Evolutionary conservation across 2,888 invertebrate species (phyloP).

Genomic region (Oxycera nigricornis): DNA sequence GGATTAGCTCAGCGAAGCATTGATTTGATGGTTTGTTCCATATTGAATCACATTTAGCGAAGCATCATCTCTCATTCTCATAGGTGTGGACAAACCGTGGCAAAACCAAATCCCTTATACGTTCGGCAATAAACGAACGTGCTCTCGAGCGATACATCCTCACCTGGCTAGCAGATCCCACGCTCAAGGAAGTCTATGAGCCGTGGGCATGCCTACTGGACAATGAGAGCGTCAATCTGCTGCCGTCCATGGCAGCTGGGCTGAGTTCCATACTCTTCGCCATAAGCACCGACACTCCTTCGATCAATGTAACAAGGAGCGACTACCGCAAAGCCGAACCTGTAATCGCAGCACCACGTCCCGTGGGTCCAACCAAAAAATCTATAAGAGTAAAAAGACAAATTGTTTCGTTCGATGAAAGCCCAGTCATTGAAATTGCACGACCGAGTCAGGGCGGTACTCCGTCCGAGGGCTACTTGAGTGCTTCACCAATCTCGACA

Average conservation of each 20-base stretch:
- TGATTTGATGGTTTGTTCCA: too few relatives aligned
- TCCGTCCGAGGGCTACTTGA: background rate
- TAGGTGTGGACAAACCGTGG: slow-evolving; percentile 72
- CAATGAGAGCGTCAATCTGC: slow-evolving; percentile 76
- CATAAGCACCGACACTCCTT: slow-evolving; percentile 85
- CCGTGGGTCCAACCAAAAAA: slow-evolving; percentile 64
- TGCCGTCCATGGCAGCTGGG: slow-evolving; percentile 87
- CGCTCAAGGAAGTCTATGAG: slow-evolving; percentile 79
- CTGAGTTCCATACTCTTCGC: slow-evolving; percentile 92
- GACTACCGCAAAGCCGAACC: slow-evolving; percentile 64
- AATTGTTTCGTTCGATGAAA: slow-evolving; percentile 53
- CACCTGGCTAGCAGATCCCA: slow-evolving; percentile 73
- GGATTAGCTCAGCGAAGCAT: too few relatives aligned
- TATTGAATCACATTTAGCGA: background rate
- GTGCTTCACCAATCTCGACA: slow-evolving; percentile 30
- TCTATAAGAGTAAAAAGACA: slow-evolving; percentile 54
- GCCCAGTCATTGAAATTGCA: background rate
- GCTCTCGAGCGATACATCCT: slow-evolving; percentile 84
- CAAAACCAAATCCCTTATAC: slow-evolving; percentile 78
- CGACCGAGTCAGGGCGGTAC: background rate
- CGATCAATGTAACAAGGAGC: slow-evolving; percentile 70
- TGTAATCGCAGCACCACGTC: slow-evolving; percentile 73
- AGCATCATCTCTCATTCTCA: background rate
- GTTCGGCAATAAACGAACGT: slow-evolving; percentile 89
- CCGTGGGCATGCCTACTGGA: slow-evolving; percentile 85